Base-by-base conservation (phyloP, 2,113 vertebrate genomes). In the Picathartes gymnocephalus region DNA sequence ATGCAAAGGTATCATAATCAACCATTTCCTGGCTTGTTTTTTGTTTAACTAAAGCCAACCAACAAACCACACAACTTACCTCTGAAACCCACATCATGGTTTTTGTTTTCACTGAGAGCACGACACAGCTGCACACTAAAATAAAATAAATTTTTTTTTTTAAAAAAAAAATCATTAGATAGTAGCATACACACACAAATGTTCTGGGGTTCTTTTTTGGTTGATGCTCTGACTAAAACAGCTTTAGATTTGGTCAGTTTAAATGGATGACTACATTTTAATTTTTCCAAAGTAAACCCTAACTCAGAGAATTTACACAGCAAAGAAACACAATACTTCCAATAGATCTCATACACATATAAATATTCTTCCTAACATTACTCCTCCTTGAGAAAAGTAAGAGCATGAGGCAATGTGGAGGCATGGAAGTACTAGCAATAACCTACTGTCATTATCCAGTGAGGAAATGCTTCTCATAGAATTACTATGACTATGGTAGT, bases 71-170 rank as follows among this genome's bases (percentile, higher is more conserved):
- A 33, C 8, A 81, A 90, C 98, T 98, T 98, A 99, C 99, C 99
- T 99, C 97, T 98, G 93, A 98, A 97, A 83, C 98, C 97, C 71
- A 97, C 97, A 98, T 98, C 98, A 80, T 98, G 98, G 85, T 97
- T 98, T 98, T 98, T 97, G 95, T 97, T 99, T 95, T 99, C 98
- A 97, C 98, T 98, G 56, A 99, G 98, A 47, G 97, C 94, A 89
- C 99, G 99, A 97, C 99, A 99, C 74, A 99, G 98, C 79, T 99
- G 99, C 94, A 99, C 98, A 93, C 99, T 99, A 95, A 69, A 96
- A 98, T 28, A 86, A 96, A 97, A 92, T 18, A 96, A 89, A 91
- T 14, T 45, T 53, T 39, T 33, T 33, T 4, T 21, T 15, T 8
- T 13, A 23, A 30, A 66, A 33, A 40, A 22, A 44, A 22, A 53